Base-by-base conservation (phyloP, 2,797 vertebrate genomes). In the Gila robusta region DNA sequence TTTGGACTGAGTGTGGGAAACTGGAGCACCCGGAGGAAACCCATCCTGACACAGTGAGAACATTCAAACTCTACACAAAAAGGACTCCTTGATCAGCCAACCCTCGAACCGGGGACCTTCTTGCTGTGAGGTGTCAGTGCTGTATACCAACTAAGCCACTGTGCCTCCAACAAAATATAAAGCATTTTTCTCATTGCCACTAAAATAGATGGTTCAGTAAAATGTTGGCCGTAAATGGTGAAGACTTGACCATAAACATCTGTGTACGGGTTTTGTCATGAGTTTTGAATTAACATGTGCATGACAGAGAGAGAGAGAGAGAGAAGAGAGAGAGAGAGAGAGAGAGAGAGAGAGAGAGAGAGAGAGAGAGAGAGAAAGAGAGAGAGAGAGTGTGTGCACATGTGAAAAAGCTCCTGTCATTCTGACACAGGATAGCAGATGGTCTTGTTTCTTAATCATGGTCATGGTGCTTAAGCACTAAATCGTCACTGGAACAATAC, bases 371-470 rank as follows among this genome's bases (percentile, higher is more conserved):
- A 41, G 78, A 44, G 41, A 44, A 10, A 44, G 41, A 44, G 10
- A 44, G 41, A 44, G 10, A 44, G 41, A 44, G 41, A 11, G 5
- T 16, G 47, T 1, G 12, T 69, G 78, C 1, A 32, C 11, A 66
- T 69, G 44, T 62, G 73, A 32, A 17, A 62, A 37, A 64, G 64
- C 32, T 77, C 41, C 47, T 74, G 7, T 84, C 72, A 77, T 52
- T 62, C 66, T 78, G 59, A 78, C 72, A 86, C 56, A 89, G 77
- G 71, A 82, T 77, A 90, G 77, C 89, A 91, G 89, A 91, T 90
- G 90, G 89, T 86, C 78, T 37, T 77, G 73, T 80, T 87, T 89
- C 84, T 87, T 91, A 91, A 90, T 90, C 89, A 91, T 62, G 28
- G 69, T 47, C 82, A 81, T 88, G 77, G 32, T 85, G 78, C 81